phyloP scores from a whole-genome alignment of 2,797 vertebrate species.

The Acridotheres tristis region DNA sequence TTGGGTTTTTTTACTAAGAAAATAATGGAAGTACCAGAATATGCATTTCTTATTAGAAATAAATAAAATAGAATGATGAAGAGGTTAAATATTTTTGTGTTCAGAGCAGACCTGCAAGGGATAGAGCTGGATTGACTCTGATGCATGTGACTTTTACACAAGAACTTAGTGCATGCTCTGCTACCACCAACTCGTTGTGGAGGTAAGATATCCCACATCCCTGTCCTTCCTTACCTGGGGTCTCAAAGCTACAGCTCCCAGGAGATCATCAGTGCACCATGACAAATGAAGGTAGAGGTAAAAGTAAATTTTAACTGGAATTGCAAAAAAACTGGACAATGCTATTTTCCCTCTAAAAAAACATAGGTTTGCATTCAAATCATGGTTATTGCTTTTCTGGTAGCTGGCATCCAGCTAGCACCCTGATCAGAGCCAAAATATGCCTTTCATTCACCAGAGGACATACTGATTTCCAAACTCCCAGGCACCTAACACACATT shows the following conservation, averaged over 20 bases:
- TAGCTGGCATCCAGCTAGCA: not conserved
- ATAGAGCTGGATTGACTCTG: not conserved
- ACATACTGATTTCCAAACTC: not conserved
- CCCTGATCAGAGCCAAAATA: not conserved
- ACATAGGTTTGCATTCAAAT: not conserved
- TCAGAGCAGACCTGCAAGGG: not conserved
- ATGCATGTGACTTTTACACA: not conserved
- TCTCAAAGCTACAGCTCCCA: not conserved
- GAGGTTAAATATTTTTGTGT: not conserved
- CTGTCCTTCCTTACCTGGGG: not conserved
- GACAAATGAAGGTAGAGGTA: not conserved
- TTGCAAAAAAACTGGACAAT: not conserved
- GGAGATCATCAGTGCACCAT: fast-evolving
- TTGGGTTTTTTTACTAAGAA: not conserved
- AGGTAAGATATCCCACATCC: not conserved
- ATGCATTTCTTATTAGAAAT: not conserved
- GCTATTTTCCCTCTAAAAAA: not conserved
- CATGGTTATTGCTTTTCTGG: not conserved
- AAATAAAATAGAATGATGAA: not conserved
- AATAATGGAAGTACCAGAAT: not conserved
- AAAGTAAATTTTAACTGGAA: not conserved
- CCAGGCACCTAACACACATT: not conserved
- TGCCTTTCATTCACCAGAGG: not conserved
- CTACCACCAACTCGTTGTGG: not conserved
- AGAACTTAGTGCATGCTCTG: not conserved